Conservation (phyloP, 1,140 invertebrate species). For the Agrilus planipennis region DNA sequence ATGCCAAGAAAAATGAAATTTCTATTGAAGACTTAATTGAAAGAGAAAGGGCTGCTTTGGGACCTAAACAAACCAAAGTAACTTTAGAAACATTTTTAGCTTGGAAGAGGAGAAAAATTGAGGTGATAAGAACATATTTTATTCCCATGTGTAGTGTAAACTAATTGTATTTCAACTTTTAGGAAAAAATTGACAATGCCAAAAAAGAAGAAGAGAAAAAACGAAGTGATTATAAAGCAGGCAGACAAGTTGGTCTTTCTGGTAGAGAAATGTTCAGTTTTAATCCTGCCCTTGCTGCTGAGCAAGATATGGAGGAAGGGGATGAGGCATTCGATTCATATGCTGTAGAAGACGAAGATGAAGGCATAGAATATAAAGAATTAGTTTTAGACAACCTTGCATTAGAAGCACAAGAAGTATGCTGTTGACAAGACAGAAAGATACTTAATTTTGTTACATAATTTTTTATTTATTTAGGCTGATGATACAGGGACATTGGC, state of each 20-base stretch:
- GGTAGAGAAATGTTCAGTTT: conserved; percentile 99
- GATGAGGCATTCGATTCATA: conserved; percentile 64
- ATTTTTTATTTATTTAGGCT: too few species aligned
- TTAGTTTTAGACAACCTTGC: conserved; percentile 58
- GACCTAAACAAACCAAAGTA: conserved; percentile 75
- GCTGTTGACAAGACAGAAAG: conserved; percentile 3
- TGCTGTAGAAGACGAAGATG: conserved; percentile 45
- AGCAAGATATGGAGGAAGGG: conserved; percentile 66
- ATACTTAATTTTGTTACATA: too few species aligned
- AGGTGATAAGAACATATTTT: too few species aligned
- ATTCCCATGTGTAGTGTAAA: too few species aligned
- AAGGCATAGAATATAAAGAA: conserved; percentile 57
- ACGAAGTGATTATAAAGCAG: conserved; percentile 83
- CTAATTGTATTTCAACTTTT: too few species aligned
- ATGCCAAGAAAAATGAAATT: conserved; percentile 80
- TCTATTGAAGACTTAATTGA: conserved; percentile 87
- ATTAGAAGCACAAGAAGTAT: conserved; percentile 58
- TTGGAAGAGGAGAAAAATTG: conserved; percentile 99
- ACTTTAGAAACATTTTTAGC: conserved; percentile 92
- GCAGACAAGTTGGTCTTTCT: conserved; percentile 81
- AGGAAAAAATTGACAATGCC: conserved; percentile 43
- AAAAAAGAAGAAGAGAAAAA: conserved; percentile 83
- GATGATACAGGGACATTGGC: conserved; percentile 50
- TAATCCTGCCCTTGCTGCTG: conserved; percentile 82
- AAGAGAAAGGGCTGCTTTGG: conserved; percentile 78